Evolutionary conservation across 2,888 invertebrate genomes (phyloP), one percentile per base, ranked within the genome.

Genomic region (Dioctria rufipes): DNA sequence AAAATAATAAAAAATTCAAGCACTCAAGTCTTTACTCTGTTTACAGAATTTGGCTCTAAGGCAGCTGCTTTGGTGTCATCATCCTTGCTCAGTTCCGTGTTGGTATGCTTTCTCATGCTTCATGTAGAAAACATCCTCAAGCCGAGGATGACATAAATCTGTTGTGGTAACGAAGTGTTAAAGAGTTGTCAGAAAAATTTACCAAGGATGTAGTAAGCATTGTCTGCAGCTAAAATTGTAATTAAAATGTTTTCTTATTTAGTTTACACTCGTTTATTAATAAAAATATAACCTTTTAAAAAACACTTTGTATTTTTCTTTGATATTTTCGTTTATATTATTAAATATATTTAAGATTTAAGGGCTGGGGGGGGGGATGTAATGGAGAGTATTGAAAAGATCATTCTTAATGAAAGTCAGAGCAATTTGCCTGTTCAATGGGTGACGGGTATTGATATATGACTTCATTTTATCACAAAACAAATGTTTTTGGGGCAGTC

Each of bases 41-140:
- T 78, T 78, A 54, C 54, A 78, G 78, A 66, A 78, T 65, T 49
- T 78, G 63, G 66, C 78, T 78, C 78, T 5, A 78, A 66, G 66
- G 78, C 66, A 66, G 40, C 13, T 42, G 40, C 25, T 25, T 25
- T 11, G 66, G 78, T 66, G 66, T 65, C 78, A 42, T 78, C 78
- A 37, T 58, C 66, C 42, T 66, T 78, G 51, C 51, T 78, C n/a
- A 67, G 11, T 40, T 66, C n/a, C 37, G 37, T 37, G 43, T 46
- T 54, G 49, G 40, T 67, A 37, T 78, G 11, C 66, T 54, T 78
- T 37, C 61, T 61, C 42, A 46, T 42, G 3, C 37, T 25, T 13
- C 40, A 37, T 42, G 54, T n/a, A 13, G 46, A 25, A 25, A 13
- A 42, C 42, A 13, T 75, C 3, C 75, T 75, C 43, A 60, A 9